Evolutionary conservation across 2,113 vertebrate genomes (phyloP).

Genomic region (Sterna hirundo): DNA sequence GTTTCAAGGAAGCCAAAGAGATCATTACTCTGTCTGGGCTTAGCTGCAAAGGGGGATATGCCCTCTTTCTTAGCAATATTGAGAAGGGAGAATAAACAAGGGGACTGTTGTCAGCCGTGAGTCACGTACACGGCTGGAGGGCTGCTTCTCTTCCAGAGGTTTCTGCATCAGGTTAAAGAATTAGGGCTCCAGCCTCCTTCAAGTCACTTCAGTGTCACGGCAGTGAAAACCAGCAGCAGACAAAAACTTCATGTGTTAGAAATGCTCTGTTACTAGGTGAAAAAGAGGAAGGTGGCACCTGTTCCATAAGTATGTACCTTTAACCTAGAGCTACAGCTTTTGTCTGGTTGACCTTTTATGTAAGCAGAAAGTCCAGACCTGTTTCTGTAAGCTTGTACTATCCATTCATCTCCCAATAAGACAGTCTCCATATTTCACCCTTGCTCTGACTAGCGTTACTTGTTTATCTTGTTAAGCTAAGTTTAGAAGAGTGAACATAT

Average conservation of each 20-base stretch:
- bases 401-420: background rate
- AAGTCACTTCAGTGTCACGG: background rate
- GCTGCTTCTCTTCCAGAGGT: background rate
- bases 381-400: background rate
- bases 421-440: background rate
- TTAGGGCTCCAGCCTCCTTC: background rate
- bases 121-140: fast-evolving
- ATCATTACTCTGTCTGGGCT: background rate
- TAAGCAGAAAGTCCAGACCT: constrained; percentile 8
- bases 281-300: background rate
- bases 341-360: background rate
- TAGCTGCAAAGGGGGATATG: background rate
- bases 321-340: constrained; percentile 17
- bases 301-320: background rate
- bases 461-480: background rate
- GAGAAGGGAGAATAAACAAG: background rate
- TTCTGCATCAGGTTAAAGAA: background rate
- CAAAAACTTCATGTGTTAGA: background rate
- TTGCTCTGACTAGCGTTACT: background rate
- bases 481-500: background rate
- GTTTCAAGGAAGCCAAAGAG: background rate
- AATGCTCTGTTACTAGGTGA: background rate
- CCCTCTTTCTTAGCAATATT: background rate
- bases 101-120: background rate
- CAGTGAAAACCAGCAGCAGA: background rate